Evolutionary conservation across 2,888 invertebrate species (phyloP), one percentile per base, ranked within the genome.

Genomic region (Molorchus minor): DNA sequence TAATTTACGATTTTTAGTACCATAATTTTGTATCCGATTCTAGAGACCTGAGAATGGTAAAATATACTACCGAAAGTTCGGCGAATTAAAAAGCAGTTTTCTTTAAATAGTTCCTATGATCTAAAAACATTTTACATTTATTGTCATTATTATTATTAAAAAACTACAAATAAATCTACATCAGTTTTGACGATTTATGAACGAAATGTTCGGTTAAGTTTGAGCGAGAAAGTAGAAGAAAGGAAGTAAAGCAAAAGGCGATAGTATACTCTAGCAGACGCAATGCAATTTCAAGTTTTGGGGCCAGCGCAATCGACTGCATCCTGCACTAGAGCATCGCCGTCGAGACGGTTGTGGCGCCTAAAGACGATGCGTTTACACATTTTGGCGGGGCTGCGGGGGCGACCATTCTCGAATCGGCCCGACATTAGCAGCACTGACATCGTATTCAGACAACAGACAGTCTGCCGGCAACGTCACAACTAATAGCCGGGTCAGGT

Each of bases 341-440:
- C 65, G 66, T 62, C 68, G 70, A 68, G 67, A 68, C 68, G 68
- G 64, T 62, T 62, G 64, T 64, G 61, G 60, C 68, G 65, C 67
- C 67, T 59, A 64, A 62, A 67, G 66, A 66, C 66, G 70, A 66
- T 71, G 70, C 70, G 66, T 70, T 67, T 62, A 61, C 65, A 65
- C 65, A 56, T 65, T 61, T 58, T 56, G 57, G 64, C 47, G 61
- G 61, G 62, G 62, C 56, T 45, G 60, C 63, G 63, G 63, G 63
- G 61, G 62, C 63, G 62, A 55, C 45, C 33, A 44, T 54, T 53
- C 61, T 54, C 57, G 56, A 61, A 51, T 49, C 41, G 53, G 47
- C 49, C 60, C 58, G 62, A 60, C 65, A 58, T 61, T 60, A 58
- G 49, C 62, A 62, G 56, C 60, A 64, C 64, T 52, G 64, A 62